Evolutionary conservation across 2,797 vertebrate species (phyloP).

Genomic region (Cuniculus paca): DNA sequence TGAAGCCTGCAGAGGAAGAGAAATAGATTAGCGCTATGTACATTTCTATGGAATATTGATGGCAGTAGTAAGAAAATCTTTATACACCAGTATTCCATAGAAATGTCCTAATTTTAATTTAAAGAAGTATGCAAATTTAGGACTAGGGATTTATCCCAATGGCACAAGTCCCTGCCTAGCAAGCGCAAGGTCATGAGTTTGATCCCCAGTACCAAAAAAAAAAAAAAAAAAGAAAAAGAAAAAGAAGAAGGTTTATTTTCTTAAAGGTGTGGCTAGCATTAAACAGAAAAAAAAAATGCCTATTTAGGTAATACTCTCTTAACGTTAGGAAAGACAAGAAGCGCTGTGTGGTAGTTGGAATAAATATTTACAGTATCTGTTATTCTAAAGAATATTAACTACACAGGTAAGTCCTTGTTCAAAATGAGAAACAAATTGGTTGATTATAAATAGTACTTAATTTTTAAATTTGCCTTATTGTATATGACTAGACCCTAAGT

Average conservation of each 20-base stretch:
- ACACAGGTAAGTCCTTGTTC: neutral
- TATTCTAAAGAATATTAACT: neutral
- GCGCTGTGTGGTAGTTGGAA: neutral
- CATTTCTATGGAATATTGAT: neutral
- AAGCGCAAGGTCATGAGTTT: too few species aligned
- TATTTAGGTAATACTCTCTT: neutral
- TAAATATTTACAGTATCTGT: constrained; percentile 33
- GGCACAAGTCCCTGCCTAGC: too few species aligned
- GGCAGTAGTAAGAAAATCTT: neutral
- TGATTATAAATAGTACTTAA: neutral
- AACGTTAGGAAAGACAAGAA: neutral
- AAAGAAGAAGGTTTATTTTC: too few species aligned
- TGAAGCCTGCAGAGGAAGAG: neutral
- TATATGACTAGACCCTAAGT: neutral
- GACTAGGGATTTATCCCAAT: too few species aligned
- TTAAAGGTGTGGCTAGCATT: neutral
- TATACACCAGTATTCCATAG: neutral
- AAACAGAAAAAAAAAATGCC: neutral
- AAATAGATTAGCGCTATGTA: neutral
- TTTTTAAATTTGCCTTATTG: neutral
- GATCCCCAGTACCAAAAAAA: too few species aligned
- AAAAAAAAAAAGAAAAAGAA: too few species aligned
- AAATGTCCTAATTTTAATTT: neutral
- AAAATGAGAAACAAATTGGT: neutral
- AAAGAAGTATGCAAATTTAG: neutral